phyloP scores from a whole-genome alignment of 1,140 invertebrate genomes.

The Zaprionus ghesquierei region DNA sequence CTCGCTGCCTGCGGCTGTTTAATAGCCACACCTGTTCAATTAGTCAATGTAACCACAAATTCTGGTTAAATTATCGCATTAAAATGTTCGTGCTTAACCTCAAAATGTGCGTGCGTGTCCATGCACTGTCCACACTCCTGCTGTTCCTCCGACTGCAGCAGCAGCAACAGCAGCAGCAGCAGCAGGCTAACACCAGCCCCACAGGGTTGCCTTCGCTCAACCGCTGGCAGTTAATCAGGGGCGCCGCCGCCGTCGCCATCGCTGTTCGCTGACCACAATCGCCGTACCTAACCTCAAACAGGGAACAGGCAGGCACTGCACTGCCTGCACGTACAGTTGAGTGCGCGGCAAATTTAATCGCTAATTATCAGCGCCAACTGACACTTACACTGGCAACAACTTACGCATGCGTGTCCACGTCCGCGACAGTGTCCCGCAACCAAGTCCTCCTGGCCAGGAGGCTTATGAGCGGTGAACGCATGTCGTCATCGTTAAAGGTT shows the following conservation, averaged over 20 bases:
- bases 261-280: conserved; percentile 34
- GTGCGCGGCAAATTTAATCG: conserved; percentile 58
- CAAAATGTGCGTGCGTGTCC: conserved; percentile 74
- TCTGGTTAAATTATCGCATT: conserved; percentile 83
- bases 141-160: too few relatives aligned
- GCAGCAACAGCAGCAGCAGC: conserved; percentile 1
- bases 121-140: conserved; percentile 23
- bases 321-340: conserved; percentile 51
- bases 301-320: too few relatives aligned
- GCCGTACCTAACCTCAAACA: conserved; percentile 44
- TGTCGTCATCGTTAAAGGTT: conserved; percentile 62
- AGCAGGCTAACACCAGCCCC: background rate
- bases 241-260: conserved; percentile 41
- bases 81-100: conserved; percentile 82
- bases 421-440: conserved; percentile 55
- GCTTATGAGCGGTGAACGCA: conserved; percentile 61
- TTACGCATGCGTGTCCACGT: conserved; percentile 74
- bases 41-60: conserved; percentile 82
- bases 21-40: conserved; percentile 83
- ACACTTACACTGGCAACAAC: conserved; percentile 75
- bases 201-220: conserved; percentile 35
- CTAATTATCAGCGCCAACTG: conserved; percentile 76
- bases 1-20: conserved; percentile 70
- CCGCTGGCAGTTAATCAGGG: conserved; percentile 71
- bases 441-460: conserved; percentile 8